Evolutionary conservation across 37 sponge, comb jelly and placozoan species (phyloP), one percentile per base, ranked within the genome.

Genomic region (Beroe forskalii): DNA sequence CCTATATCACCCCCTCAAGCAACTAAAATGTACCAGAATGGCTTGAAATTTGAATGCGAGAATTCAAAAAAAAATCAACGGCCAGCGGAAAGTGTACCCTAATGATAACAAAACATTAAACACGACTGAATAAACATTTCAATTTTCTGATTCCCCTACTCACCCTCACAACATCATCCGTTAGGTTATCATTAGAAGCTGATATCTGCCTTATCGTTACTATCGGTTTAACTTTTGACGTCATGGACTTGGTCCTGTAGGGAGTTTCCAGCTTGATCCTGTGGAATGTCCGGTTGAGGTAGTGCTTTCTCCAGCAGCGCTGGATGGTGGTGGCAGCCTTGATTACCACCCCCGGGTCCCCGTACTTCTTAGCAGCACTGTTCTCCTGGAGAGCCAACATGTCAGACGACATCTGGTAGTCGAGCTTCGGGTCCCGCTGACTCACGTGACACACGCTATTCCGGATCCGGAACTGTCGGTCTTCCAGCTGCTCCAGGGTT

Each of bases 371-470:
- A 38, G 75, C 75, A 8, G 35, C 12, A 20, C 75, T 72, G 9
- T 36, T 72, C 39, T 72, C 75, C 75, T 72, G 75, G 37, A 72
- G 75, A 33, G 75, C 75, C 39, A 72, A 37, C 40, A 72, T 3
- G 40, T 72, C 75, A 35, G 75, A 72, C 31, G 39, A 36, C 38
- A 72, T 36, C 75, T 72, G 75, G 20, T 72, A 72, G 39, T 72
- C 75, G 22, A 72, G 37, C 30, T 72, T 72, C 3, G 40, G 37
- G 39, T 72, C 75, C 25, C 66, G 20, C 66, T 63, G 66, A 38
- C 75, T 37, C 75, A 37, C 75, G 39, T 72, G 75, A 72, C 75
- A 72, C 75, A 72, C 75, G 39, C 75, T 72, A 39, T 72, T 72
- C 2, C 75, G 75, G 2, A 39, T 39, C 12, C 75, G 37, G 14